phyloP scores from a whole-genome alignment of 2,888 invertebrate genomes.

The Eretmocerus hayati region DNA sequence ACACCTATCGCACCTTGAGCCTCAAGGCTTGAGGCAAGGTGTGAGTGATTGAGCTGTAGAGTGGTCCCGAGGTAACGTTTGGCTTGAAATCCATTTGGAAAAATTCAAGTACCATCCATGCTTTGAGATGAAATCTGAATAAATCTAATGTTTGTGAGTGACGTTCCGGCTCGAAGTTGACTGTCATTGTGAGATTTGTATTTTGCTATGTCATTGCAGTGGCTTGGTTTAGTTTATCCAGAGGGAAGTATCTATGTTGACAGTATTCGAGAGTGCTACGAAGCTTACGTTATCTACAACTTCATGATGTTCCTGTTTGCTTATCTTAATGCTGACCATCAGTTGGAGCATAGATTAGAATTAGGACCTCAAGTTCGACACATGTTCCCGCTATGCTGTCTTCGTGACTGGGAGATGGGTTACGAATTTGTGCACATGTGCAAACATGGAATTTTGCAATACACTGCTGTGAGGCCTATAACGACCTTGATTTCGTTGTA shows the following conservation, averaged over 20 bases:
- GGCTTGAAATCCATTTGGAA: no score
- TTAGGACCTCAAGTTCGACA: slow-evolving; percentile 80
- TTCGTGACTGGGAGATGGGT: slow-evolving; percentile 91
- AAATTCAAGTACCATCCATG: no score
- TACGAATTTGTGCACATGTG: slow-evolving; percentile 88
- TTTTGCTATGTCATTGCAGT: slow-evolving; percentile 50
- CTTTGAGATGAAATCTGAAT: no score
- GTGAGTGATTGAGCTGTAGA: no score
- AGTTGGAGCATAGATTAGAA: slow-evolving; percentile 74
- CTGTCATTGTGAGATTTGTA: no score
- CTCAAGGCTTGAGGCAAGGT: no score
- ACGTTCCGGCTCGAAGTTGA: no score
- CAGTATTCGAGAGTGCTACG: slow-evolving; percentile 89
- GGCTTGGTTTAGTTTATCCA: slow-evolving; percentile 83
- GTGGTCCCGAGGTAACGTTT: no score
- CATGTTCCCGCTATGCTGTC: slow-evolving; percentile 84
- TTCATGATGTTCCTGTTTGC: slow-evolving; percentile 92
- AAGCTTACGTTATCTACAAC: slow-evolving; percentile 96
- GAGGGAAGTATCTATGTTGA: slow-evolving; percentile 87
- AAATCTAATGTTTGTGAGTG: no score
- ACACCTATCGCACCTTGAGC: no score
- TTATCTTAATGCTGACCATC: slow-evolving; percentile 80
- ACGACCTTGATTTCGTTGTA: slow-evolving; percentile 86
- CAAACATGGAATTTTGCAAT: slow-evolving; percentile 94
- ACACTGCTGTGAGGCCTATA: slow-evolving; percentile 84